These are phyloP conservation scores for Bombyx mori DNA, from an alignment of 1,140 invertebrate genomes.

Conservation along the genomic window DNA sequence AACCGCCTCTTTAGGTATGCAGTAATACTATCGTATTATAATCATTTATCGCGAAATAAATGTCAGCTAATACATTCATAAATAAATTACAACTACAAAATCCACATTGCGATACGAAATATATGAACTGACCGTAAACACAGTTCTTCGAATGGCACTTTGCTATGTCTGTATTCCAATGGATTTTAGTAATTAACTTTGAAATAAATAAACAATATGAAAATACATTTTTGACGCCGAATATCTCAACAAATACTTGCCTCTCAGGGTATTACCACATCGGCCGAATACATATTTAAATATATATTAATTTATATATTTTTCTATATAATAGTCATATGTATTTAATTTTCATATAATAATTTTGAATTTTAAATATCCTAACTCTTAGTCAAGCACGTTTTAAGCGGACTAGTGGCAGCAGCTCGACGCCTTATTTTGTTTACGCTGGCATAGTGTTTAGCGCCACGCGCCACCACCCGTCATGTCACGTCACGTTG, in stretches of 20 bases:
- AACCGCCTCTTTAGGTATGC: constrained; percentile 43
- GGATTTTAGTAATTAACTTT: constrained; percentile 28
- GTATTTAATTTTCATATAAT: constrained; percentile 67
- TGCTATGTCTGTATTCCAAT: constrained; percentile 52
- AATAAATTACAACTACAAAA: constrained; percentile 55
- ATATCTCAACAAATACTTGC: constrained; percentile 61
- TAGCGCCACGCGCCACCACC: too few species aligned
- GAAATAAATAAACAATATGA: constrained; percentile 49
- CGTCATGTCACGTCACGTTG: too few species aligned
- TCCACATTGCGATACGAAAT: constrained; percentile 47
- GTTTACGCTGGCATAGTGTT: constrained; percentile 3
- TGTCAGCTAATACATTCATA: constrained; percentile 43
- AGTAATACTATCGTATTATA: constrained; percentile 47
- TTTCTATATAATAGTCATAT: constrained; percentile 67
- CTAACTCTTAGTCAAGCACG: constrained; percentile 63
- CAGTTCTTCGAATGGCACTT: constrained; percentile 62
- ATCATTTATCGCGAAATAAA: constrained; percentile 57
- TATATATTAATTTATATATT: constrained; percentile 46
- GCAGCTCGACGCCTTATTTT: constrained; percentile 7
- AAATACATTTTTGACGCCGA: constrained; percentile 54
- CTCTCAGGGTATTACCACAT: constrained; percentile 67
- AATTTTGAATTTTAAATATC: constrained; percentile 68
- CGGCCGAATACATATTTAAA: constrained; percentile 64
- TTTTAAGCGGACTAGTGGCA: constrained; percentile 32
- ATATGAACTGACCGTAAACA: constrained; percentile 26